Base-by-base conservation (phyloP, 1,140 invertebrate species). In the Pseudoatta argentina region DNA sequence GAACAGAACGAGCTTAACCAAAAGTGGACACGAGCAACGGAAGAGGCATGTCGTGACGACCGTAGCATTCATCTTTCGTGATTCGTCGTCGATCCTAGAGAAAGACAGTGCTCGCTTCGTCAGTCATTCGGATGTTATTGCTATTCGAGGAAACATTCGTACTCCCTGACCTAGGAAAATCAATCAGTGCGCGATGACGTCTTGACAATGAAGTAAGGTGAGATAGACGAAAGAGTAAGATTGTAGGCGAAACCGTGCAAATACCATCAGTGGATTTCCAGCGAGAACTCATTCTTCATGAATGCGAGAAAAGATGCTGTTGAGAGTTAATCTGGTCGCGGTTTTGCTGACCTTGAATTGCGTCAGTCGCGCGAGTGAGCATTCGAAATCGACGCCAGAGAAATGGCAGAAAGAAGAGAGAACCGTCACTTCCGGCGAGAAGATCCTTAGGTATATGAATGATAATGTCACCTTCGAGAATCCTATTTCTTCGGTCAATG, bases 311-410 rank as follows among this genome's bases (percentile, higher is more conserved):
- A 94, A 85, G 67, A 94, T 94, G 94, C 82, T 67, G 71, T 89
- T 82, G 75, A 91, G 87, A 92, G 92, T 93, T 89, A 93, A 91
- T 92, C 89, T 94, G 91, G 89, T 94, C 89, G 71, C 92, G 55
- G 87, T 91, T 69, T 51, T 93, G 57, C 75, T 94, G 59, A 86
- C 82, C 57, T 64, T 90, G 71, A 86, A 85, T 85, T 92, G 89
- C 66, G 30, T 90, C 48, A 72, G 81, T 3, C 87, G 88, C 66
- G 78, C 82, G 18, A 53, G 87, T n/a, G 83, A 92, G 55, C n/a
- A 85, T 3, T 73, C 76, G 18, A 66, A 1, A 12, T 34, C 76
- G 30, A 75, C 10, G 27, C 39, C 16, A 8, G 67, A 55, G 8
- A 57, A 86, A 27, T 64, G 78, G 18, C 72, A 73, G 10, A 3